Evolutionary conservation across 2,888 invertebrate genomes (phyloP).

Genomic region (Melanophora roralis): DNA sequence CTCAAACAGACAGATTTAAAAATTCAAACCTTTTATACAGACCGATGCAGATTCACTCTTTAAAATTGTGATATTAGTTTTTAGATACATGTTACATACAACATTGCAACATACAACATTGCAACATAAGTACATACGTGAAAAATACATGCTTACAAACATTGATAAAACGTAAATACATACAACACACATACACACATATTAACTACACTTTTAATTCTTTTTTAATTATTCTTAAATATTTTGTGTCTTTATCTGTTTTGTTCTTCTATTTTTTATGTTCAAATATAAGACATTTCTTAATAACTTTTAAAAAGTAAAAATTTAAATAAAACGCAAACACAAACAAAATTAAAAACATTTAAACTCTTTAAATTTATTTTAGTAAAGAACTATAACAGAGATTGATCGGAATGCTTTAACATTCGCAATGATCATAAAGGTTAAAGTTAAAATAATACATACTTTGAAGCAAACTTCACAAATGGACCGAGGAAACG

Average conservation of each 20-base stretch:
- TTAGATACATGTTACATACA: constrained; percentile 68
- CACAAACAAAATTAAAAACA: no score
- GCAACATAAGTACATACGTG: constrained; percentile 5
- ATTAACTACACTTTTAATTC: no score
- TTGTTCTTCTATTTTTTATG: neutral
- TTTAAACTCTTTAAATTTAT: no score
- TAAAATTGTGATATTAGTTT: constrained; percentile 76
- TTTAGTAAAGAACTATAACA: no score
- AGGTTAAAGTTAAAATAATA: no score
- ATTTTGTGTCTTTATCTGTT: constrained; percentile 18
- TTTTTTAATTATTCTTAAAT: constrained; percentile 21
- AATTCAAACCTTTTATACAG: neutral
- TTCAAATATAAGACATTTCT: constrained; percentile 19
- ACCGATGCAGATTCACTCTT: constrained; percentile 59
- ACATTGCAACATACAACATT: neutral
- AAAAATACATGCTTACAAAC: constrained; percentile 11
- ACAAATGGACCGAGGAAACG: no score
- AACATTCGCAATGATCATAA: no score
- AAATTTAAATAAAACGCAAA: constrained; percentile 18
- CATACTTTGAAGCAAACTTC: no score
- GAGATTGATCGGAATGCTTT: no score
- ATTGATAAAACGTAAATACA: constrained; percentile 17
- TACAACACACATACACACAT: neutral
- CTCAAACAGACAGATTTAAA: constrained; percentile 7
- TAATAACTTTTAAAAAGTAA: constrained; percentile 16